phyloP scores from a whole-genome alignment of 2,113 vertebrate genomes.

The Scomber scombrus region DNA sequence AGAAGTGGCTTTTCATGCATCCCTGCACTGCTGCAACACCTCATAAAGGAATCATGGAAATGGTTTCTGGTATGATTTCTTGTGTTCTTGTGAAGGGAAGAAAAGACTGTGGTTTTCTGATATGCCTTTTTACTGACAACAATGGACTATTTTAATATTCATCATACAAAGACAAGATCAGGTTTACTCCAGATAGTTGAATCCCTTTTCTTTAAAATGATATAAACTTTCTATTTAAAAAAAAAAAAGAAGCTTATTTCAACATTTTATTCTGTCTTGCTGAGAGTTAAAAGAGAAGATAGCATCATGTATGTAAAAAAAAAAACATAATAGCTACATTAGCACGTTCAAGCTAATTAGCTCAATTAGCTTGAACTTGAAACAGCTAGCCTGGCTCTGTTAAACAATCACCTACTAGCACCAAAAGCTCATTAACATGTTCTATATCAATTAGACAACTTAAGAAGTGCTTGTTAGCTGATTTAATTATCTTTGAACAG shows the following conservation, averaged over 20 bases:
- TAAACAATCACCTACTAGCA: too few species aligned
- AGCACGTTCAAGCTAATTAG: too few species aligned
- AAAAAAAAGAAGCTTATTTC: neutral
- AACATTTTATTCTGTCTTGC: neutral
- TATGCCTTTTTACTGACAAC: neutral
- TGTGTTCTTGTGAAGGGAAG: neutral
- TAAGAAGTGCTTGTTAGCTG: too few species aligned
- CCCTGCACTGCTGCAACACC: constrained; percentile 11
- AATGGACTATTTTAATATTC: neutral
- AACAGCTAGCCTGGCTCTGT: too few species aligned
- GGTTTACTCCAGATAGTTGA: neutral
- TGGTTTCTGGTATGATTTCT: neutral
- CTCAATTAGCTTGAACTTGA: too few species aligned
- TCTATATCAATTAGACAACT: too few species aligned
- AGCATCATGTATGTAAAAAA: too few species aligned
- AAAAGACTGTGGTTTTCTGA: neutral
- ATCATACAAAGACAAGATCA: neutral
- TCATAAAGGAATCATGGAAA: neutral
- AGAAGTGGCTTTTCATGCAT: constrained; percentile 51
- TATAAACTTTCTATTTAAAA: neutral
- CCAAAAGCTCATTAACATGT: too few species aligned
- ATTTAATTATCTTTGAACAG: too few species aligned
- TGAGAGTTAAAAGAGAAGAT: neutral
- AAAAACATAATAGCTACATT: too few species aligned
- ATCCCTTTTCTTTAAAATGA: neutral